Percentiles rank a stretch among this genome's conserved stretches.
These are phyloP conservation scores for Drosophila mojavensis DNA, from an alignment of 1,140 invertebrate species.

Conservation along the genomic window DNA sequence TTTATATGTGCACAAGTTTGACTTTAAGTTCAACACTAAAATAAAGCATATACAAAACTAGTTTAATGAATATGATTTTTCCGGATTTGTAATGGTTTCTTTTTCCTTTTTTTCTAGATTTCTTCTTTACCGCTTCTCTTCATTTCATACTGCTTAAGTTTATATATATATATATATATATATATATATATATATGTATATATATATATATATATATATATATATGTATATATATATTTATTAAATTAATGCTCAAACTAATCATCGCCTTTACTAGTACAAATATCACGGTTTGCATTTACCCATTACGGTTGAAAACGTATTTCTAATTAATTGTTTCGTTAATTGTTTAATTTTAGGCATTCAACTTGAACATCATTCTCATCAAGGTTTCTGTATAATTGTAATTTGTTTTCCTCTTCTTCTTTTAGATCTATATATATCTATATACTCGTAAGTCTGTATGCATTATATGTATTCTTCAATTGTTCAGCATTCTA, in stretches of 20 bases:
- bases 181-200: constrained; percentile 23
- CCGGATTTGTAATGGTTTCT: constrained; percentile 27
- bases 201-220: constrained; percentile 22
- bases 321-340: constrained; percentile 54
- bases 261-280: constrained; percentile 76
- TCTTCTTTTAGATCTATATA: constrained; percentile 4
- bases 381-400: constrained; percentile 21
- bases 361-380: constrained; percentile 29
- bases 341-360: constrained; percentile 41
- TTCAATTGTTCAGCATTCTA: constrained; percentile 44
- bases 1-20: constrained; percentile 82
- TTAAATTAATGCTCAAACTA: constrained; percentile 53
- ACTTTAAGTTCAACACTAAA: constrained; percentile 78
- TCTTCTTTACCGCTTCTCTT: background rate
- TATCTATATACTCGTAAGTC: constrained; percentile 26
- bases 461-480: constrained; percentile 30
- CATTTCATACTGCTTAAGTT: constrained; percentile 27
- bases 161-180: constrained; percentile 13
- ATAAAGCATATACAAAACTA: constrained; percentile 82
- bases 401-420: constrained; percentile 16
- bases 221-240: constrained; percentile 22
- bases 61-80: constrained; percentile 64
- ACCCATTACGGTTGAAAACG: constrained; percentile 55
- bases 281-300: constrained; percentile 81
- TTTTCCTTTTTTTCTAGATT: background rate